These are phyloP conservation scores for Brachyrhaphis roseni DNA, from an alignment of 2,797 vertebrate genomes.

Conservation along the genomic window DNA sequence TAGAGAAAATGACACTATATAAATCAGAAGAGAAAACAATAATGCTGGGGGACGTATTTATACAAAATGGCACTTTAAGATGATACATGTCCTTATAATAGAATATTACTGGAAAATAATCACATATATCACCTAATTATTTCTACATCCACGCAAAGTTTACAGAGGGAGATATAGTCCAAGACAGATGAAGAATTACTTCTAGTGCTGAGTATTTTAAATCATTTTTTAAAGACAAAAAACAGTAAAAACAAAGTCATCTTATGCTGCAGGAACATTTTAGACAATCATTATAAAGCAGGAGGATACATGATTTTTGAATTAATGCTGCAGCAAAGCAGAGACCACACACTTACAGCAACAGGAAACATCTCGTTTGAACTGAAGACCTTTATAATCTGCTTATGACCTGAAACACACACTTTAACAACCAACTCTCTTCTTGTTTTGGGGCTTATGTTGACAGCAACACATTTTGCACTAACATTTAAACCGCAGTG, in stretches of 20 bases:
- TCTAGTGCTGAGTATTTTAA: background rate
- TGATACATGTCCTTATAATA: background rate
- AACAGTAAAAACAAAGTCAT: background rate
- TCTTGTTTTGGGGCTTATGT: background rate
- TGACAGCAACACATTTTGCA: constrained; percentile 1
- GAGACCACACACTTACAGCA: background rate
- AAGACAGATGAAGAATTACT: background rate
- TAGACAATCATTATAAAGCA: background rate
- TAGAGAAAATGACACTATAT: background rate
- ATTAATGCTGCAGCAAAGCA: background rate
- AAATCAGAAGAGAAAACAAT: background rate
- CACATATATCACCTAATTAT: background rate
- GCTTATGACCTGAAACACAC: background rate
- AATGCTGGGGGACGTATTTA: background rate
- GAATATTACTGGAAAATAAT: background rate
- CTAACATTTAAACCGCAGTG: background rate
- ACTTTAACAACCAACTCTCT: background rate
- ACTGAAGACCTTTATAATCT: background rate
- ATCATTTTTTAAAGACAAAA: background rate
- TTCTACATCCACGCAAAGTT: background rate
- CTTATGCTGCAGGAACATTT: background rate
- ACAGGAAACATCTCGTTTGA: background rate
- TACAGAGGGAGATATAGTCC: background rate
- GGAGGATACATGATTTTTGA: background rate
- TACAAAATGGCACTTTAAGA: background rate